A percentile compares a stretch with the other conserved stretches of the same genome.
Conservation (phyloP, 2,113 vertebrate species). For the Cromileptes altivelis region DNA sequence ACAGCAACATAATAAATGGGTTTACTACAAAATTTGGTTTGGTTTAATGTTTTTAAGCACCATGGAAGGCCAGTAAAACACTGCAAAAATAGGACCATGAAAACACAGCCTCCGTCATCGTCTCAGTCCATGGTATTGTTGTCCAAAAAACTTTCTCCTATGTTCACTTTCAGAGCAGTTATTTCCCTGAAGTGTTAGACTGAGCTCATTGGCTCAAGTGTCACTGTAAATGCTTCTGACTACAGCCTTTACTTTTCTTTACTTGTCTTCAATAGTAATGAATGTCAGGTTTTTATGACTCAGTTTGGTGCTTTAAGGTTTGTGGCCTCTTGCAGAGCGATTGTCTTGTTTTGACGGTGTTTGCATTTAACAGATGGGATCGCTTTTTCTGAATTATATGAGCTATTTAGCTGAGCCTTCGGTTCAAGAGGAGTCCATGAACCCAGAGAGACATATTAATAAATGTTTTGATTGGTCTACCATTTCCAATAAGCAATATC, state of each 20-base stretch:
- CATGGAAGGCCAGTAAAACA: background rate
- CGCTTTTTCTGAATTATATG: background rate
- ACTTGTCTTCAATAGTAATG: background rate
- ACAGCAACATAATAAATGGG: conserved; percentile 31
- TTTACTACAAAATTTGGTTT: conserved; percentile 23
- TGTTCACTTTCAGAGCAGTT: conserved; percentile 3
- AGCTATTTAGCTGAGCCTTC: conserved; percentile 12
- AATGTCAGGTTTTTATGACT: background rate
- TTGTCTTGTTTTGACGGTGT: conserved; percentile 29
- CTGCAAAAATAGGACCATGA: background rate
- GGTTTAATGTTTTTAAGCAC: background rate
- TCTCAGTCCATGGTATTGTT: background rate
- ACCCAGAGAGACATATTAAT: conserved; percentile 9
- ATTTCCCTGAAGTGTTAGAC: conserved; percentile 5
- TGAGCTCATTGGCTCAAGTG: background rate
- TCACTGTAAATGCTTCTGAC: conserved; percentile 16
- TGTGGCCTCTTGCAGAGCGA: conserved; percentile 6
- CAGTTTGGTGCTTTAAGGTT: conserved; percentile 1
- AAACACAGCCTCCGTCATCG: background rate
- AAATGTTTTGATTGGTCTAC: conserved; percentile 27
- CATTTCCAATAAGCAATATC: conserved; percentile 22
- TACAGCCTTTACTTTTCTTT: conserved; percentile 3
- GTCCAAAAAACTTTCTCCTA: conserved; percentile 10
- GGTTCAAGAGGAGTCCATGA: conserved; percentile 18
- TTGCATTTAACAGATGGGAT: background rate